Conservation (phyloP, 2,888 invertebrate species). For the Limnephilus lunatus region DNA sequence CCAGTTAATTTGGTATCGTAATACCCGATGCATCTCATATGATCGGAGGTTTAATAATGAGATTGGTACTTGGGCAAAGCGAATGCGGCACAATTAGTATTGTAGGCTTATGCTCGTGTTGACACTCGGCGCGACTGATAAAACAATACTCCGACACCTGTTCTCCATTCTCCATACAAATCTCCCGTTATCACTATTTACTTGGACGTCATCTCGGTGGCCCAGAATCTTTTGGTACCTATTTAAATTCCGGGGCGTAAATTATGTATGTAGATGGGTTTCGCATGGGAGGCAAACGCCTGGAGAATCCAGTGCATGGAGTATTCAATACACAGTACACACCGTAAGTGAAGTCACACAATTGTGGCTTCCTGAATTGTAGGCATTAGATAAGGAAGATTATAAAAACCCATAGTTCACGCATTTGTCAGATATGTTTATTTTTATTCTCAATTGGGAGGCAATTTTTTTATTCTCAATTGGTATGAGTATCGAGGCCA, state of each 20-base stretch:
- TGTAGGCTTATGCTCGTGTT: neutral
- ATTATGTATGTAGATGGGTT: neutral
- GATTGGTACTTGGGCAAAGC: neutral
- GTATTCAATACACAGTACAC: neutral
- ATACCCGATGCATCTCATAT: neutral
- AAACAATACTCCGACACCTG: neutral
- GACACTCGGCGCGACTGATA: neutral
- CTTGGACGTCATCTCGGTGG: neutral
- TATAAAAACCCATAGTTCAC: neutral
- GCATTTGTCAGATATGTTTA: neutral
- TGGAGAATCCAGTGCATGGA: neutral
- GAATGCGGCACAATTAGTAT: neutral
- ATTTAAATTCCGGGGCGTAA: conserved; percentile 7
- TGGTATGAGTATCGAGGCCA: too few species aligned
- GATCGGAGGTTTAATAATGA: neutral
- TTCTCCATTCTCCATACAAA: neutral
- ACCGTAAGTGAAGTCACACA: neutral
- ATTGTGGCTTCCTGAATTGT: neutral
- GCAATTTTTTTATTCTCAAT: too few species aligned
- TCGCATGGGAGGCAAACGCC: neutral
- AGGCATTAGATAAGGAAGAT: neutral
- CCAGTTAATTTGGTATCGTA: neutral
- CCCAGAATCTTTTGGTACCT: conserved; percentile 2
- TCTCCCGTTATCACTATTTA: conserved; percentile 18
- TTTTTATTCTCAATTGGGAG: too few species aligned